Evolutionary conservation across 2,888 invertebrate genomes (phyloP).

Genomic region (Sclerodermus sp.): DNA sequence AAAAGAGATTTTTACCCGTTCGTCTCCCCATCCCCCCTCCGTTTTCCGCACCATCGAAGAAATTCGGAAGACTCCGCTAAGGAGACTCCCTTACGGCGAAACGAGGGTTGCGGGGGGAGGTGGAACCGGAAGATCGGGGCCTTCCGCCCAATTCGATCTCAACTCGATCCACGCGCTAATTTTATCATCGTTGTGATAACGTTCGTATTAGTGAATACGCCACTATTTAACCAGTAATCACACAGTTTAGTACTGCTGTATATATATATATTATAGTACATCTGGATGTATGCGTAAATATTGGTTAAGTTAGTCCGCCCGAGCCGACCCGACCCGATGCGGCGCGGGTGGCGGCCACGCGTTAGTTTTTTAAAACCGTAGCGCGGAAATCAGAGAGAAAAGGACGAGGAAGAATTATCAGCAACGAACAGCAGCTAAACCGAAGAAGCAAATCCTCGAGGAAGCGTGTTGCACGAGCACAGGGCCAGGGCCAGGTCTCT

Average conservation of each 20-base stretch:
- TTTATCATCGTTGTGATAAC: slow-evolving; percentile 57
- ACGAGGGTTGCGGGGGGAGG: too few species aligned
- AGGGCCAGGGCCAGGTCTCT: too few species aligned
- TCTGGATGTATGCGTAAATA: slow-evolving; percentile 53
- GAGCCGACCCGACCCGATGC: slow-evolving; percentile 11
- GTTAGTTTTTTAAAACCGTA: not conserved
- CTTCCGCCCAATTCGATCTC: not conserved
- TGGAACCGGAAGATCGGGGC: too few species aligned
- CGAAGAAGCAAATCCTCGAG: too few species aligned
- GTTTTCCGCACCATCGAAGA: not conserved
- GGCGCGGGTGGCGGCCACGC: not conserved
- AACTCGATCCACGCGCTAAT: slow-evolving; percentile 26
- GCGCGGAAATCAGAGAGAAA: too few species aligned
- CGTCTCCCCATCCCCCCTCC: not conserved
- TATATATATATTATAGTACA: slow-evolving; percentile 46
- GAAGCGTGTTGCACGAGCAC: too few species aligned
- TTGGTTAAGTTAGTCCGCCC: slow-evolving; percentile 25
- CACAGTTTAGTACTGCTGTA: slow-evolving; percentile 53
- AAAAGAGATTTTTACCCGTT: too few species aligned
- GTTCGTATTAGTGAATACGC: slow-evolving; percentile 50
- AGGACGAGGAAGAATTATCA: not conserved
- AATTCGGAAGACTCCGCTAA: too few species aligned
- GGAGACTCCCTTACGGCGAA: too few species aligned
- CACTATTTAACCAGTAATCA: slow-evolving; percentile 56
- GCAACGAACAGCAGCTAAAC: not conserved